phyloP scores from a whole-genome alignment of 2,888 invertebrate species.

The Eupeodes latifasciatus region DNA sequence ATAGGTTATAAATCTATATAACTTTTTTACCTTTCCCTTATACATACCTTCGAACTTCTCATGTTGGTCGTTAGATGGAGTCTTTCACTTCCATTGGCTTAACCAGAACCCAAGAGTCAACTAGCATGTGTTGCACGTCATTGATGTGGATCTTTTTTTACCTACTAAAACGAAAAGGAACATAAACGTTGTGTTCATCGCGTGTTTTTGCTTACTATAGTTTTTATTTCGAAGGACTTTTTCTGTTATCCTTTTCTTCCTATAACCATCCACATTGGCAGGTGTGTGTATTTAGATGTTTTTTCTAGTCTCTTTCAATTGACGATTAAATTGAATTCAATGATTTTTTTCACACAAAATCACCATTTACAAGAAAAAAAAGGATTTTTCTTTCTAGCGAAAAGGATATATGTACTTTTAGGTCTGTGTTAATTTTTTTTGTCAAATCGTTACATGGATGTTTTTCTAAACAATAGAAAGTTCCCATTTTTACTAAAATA shows the following conservation, averaged over 20 bases:
- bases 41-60: too few relatives aligned
- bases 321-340: conserved; percentile 48
- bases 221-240: conserved; percentile 24
- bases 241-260: conserved; percentile 26
- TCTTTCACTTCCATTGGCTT: conserved; percentile 7
- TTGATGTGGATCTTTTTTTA: neutral
- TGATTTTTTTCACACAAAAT: conserved; percentile 57
- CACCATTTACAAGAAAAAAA: conserved; percentile 10
- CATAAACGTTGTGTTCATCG: neutral
- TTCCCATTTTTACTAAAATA: too few relatives aligned
- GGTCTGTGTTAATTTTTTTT: too few relatives aligned
- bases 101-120: neutral
- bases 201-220: conserved; percentile 31
- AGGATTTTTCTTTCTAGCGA: neutral
- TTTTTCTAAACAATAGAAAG: neutral
- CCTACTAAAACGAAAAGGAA: neutral
- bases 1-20: conserved; percentile 40
- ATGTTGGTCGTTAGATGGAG: neutral
- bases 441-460: too few relatives aligned
- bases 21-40: conserved; percentile 3
- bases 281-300: neutral
- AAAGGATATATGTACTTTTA: too few relatives aligned
- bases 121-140: conserved; percentile 61
- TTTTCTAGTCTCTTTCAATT: conserved; percentile 30
- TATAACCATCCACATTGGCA: neutral